A percentile compares a stretch with the other conserved stretches of the same genome.
Conservation (phyloP, 2,797 vertebrate species). For the Sciaenops ocellatus region DNA sequence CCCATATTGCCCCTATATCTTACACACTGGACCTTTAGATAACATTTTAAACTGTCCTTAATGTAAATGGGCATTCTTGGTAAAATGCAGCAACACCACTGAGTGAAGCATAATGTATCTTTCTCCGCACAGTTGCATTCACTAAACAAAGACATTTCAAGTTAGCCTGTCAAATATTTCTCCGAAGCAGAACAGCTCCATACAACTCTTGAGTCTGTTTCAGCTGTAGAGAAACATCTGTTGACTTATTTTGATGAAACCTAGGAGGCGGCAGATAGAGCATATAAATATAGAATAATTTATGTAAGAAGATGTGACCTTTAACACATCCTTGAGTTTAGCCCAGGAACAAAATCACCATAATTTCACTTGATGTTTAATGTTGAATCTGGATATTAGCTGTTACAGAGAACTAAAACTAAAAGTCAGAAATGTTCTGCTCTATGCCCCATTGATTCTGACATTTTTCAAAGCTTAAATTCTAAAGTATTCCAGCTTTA, state of each 20-base stretch:
- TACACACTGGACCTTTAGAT: no score
- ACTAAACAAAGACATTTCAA: not conserved
- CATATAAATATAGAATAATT: not conserved
- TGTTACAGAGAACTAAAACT: not conserved
- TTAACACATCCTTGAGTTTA: not conserved
- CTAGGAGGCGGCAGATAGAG: not conserved
- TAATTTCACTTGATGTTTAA: not conserved
- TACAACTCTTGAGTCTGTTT: constrained; percentile 2
- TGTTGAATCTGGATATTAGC: constrained; percentile 10
- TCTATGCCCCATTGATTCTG: constrained; percentile 4
- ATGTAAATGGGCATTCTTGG: no score
- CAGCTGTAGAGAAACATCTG: constrained; percentile 39
- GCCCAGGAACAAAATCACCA: not conserved
- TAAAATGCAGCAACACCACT: no score
- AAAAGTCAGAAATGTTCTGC: not conserved
- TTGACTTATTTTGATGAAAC: constrained; percentile 20
- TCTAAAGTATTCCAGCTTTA: constrained; percentile 8
- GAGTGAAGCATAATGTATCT: not conserved
- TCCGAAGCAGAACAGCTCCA: not conserved
- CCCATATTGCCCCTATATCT: no score
- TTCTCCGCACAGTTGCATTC: not conserved
- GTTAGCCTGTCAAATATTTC: not conserved
- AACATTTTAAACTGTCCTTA: no score
- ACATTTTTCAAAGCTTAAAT: constrained; percentile 35
- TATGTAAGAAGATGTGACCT: not conserved